These are phyloP conservation scores for Nebria ingens DNA, from an alignment of 1,140 invertebrate genomes.

Conservation along the genomic window DNA sequence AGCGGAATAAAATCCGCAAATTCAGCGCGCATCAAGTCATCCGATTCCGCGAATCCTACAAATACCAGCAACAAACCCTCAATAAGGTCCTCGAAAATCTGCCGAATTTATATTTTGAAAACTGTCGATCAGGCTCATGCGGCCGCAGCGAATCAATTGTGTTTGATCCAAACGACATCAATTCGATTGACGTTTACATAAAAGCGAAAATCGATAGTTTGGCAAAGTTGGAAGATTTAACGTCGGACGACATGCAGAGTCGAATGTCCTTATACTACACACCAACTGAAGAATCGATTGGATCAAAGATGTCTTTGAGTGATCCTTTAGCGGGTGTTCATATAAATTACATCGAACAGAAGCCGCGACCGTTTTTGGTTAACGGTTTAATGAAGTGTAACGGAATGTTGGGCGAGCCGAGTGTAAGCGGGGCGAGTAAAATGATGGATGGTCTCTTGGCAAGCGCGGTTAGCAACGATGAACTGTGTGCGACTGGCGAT, in stretches of 20 bases:
- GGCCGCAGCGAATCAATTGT: constrained; percentile 65
- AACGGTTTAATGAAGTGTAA: not conserved
- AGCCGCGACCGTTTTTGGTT: constrained; percentile 17
- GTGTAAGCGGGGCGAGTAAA: not conserved
- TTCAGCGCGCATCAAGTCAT: constrained; percentile 87
- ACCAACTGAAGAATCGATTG: constrained; percentile 50
- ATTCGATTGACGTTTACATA: constrained; percentile 50
- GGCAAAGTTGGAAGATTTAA: constrained; percentile 22
- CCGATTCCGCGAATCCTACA: constrained; percentile 81
- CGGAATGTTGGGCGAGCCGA: not conserved
- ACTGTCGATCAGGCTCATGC: constrained; percentile 79
- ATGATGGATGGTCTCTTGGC: not conserved
- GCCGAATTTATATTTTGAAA: constrained; percentile 86
- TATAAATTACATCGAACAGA: constrained; percentile 30
- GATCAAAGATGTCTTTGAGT: constrained; percentile 17
- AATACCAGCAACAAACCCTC: constrained; percentile 87
- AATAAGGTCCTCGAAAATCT: constrained; percentile 91
- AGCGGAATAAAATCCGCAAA: constrained; percentile 85
- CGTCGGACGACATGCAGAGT: constrained; percentile 46
- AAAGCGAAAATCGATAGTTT: constrained; percentile 37
- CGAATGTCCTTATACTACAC: constrained; percentile 67
- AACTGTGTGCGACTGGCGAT: constrained; percentile 9
- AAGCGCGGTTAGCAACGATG: constrained; percentile 11
- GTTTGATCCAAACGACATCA: constrained; percentile 53
- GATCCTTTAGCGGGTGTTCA: constrained; percentile 24